Evolutionary conservation across 2,797 vertebrate genomes (phyloP), one percentile per base, ranked within the genome.

Genomic region (Enteromius unitaeniatus): DNA sequence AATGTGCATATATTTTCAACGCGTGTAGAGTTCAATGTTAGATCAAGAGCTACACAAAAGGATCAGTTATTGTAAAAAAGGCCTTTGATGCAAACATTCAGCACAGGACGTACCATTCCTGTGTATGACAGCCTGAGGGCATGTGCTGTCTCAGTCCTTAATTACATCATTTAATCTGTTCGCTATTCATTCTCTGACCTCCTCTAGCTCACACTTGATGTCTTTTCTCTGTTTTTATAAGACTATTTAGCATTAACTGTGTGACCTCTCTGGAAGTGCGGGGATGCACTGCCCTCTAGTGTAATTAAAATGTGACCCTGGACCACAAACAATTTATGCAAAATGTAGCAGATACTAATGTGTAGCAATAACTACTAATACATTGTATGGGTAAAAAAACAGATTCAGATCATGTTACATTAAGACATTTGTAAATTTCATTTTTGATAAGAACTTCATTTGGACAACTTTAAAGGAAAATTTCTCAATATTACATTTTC

Each of bases 251-350:
- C 62, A 47, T 58, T 65, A 65, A 64, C 15, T 10, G 15, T 23
- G 1, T 82, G 55, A 75, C 45, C 80, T 81, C 26, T 51, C 26
- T 74, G 4, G 11, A 31, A n/a, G 26, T 51, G 13, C 23, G 6
- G 34, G 14, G 17, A 53, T 19, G n/a, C 64, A 34, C 15, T 62
- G 77, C 72, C 85, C 81, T 62, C 81, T 80, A 15, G 78, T 76
- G 70, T 51, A 45, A 4, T 28, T 21, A 10, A 3, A 23, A n/a
- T 45, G 21, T 58, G 53, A 23, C n/a, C 53, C 53, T 58, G 53
- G 3, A 11, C 8, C 1, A 58, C 53, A 58, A 23, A 23, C 23
- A 4, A 3, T 14, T 45, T 0, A 10, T 3, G n/a, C n/a, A 1
- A 58, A 11, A 55, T 23, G 21, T 55, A n/a, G 51, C 53, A n/a